Base-by-base conservation (phyloP, 2,888 invertebrate species). In the Drepanosiphum platanoidis region DNA sequence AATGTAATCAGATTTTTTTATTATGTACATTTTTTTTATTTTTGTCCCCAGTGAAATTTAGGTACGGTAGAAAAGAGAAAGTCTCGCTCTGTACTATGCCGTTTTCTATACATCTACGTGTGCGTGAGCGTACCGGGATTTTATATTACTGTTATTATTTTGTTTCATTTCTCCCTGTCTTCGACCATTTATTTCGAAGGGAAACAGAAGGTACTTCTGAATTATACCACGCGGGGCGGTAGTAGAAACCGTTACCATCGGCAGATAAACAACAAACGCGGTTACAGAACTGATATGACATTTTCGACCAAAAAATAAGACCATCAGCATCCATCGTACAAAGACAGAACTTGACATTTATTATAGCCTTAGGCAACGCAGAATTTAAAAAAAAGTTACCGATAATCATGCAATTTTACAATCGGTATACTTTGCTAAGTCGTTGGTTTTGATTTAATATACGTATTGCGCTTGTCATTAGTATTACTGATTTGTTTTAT, bases 121-220 rank as follows among this genome's bases (percentile, higher is more conserved):
- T 61, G 27, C 39, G n/a, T 72, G 7, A 18, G n/a, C 18, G 22
- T 46, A 11, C 9, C 7, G 42, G 42, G 58, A 58, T 75, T 61
- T 66, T 66, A 66, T 66, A 79, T 79, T 64, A 22, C 66, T 78
- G 42, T 78, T 64, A 78, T 78, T 78, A 78, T 78, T 42, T 78
- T 78, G 42, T 79, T 66, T 46, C 66, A 32, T 66, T n/a, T n/a
- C 39, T 32, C 42, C 22, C 30, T 9, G 13, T 78, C 39, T 36
- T 34, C 22, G 3, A 34, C 22, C 34, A 15, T 34, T 68, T 34
- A 3, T 78, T 30, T 30, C 7, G 8, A 66, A 66, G 11, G 42
- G 46, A 66, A 78, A 66, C 32, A 66, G 11, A 66, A 66, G 7
- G 22, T 42, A 22, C 66, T 27, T n/a, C n/a, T 32, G 66, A 66